phyloP scores from a whole-genome alignment of 92 coral and sea anemone genomes.

The Porites rus region DNA sequence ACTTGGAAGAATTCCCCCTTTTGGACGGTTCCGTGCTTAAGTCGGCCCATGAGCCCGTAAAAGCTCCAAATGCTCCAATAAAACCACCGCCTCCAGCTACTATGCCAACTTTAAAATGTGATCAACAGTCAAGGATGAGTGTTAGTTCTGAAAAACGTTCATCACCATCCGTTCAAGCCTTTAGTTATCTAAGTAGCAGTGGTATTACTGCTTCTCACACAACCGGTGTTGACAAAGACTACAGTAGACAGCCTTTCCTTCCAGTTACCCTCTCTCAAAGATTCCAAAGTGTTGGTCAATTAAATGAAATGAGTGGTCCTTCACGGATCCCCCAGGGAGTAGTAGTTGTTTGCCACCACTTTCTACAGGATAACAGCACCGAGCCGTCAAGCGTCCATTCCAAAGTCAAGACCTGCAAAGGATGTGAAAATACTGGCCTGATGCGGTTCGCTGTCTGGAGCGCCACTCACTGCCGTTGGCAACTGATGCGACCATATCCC shows the following conservation, averaged over 20 bases:
- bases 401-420: conserved; percentile 25
- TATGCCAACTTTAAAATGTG: neutral
- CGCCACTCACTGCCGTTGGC: neutral
- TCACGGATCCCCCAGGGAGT: conserved; percentile 37
- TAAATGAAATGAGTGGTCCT: neutral
- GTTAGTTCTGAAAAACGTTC: no score
- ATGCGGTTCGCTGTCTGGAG: conserved; percentile 33
- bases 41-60: neutral
- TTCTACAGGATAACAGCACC: neutral
- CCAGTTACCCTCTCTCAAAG: neutral
- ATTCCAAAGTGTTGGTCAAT: neutral
- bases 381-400: neutral
- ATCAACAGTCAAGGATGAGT: neutral
- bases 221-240: neutral
- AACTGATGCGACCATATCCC: conserved; percentile 33
- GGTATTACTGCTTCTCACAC: neutral
- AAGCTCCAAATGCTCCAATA: neutral
- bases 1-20: neutral
- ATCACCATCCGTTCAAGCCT: neutral
- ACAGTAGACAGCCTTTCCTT: neutral
- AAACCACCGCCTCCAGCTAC: neutral
- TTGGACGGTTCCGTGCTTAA: neutral
- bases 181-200: neutral
- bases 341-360: conserved; percentile 49
- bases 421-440: conserved; percentile 11